Evolutionary conservation across 2,797 vertebrate genomes (phyloP), one percentile per base, ranked within the genome.

Genomic region (Chelonia mydas): DNA sequence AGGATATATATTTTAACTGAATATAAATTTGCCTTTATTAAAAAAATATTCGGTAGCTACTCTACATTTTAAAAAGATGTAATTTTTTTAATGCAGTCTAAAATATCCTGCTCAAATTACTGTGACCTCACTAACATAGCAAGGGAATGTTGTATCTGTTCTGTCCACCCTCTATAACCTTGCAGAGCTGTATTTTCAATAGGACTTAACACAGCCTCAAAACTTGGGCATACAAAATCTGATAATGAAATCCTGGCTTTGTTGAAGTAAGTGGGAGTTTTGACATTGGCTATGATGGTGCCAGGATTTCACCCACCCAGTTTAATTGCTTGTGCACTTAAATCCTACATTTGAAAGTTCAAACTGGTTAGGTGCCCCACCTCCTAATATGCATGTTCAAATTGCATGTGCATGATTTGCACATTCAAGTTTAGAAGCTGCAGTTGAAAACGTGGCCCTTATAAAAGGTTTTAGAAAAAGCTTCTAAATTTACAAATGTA

Each of bases 21-120:
- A 41, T 41, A 33, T 86, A 50, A 50, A 37, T 33, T 50, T 81
- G 28, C 28, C 80, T 37, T 81, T 50, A 51, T 31, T 81, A 41
- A 55, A 54, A 41, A 55, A 54, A 28, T 37, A 81, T n/a, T 81
- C 50, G 13, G 54, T 13, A 4, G 51, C n/a, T 74, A 87, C 28
- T 55, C 19, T 57, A 33, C 25, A 68, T 89, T 31, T 85, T 17
- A 5, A 87, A 93, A 57, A 91, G 72, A 50, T 3, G 45, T 61
- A 53, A 68, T 7, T 68, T 91, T 53, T 3, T 88, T 83, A 84
- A 79, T 78, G 81, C 54, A 87, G 68, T 41, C 23, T 79, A n/a
- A 47, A 88, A 47, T 93, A 15, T 31, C 53, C 81, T 28, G 41
- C 55, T 86, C 11, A 41, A 59, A 79, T 93, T 54, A 85, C 11